Evolutionary conservation across 64 coral and sea anemone genomes (phyloP).

Genomic region (Cladopsammia gracilis): DNA sequence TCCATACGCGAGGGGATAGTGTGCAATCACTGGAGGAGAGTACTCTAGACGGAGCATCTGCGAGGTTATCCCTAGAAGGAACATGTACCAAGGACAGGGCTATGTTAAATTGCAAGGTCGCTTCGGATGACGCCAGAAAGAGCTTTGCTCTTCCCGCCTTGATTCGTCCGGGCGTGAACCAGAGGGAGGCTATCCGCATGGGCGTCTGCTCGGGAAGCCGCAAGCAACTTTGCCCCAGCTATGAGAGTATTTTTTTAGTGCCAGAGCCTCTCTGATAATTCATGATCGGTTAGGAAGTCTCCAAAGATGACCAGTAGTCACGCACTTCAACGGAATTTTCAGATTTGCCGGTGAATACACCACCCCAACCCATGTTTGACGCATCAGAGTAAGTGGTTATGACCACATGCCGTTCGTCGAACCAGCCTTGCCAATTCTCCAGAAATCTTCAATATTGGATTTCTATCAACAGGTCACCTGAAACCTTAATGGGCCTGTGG

Average conservation of each 20-base stretch:
- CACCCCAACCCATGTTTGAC: constrained; percentile 44
- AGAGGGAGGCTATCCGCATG: constrained; percentile 40
- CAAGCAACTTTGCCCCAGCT: background rate
- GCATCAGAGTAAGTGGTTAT: constrained; percentile 41
- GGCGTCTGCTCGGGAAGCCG: constrained; percentile 44
- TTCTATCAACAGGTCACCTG: too few relatives aligned
- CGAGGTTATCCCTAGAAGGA: constrained; percentile 17
- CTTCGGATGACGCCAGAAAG: constrained; percentile 29
- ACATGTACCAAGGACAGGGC: constrained; percentile 17
- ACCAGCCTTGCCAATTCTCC: constrained; percentile 13
- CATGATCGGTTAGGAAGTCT: constrained; percentile 34
- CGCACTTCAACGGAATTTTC: constrained; percentile 5
- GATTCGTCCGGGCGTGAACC: constrained; percentile 50
- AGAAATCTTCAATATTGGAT: constrained; percentile 63
- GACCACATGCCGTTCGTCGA: constrained; percentile 7
- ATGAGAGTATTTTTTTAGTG: constrained; percentile 32
- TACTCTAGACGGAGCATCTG: background rate
- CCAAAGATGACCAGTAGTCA: constrained; percentile 57
- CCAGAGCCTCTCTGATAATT: constrained; percentile 21
- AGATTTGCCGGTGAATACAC: background rate
- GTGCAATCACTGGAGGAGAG: constrained; percentile 1
- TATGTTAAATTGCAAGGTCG: constrained; percentile 26
- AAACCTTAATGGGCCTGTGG: too few relatives aligned
- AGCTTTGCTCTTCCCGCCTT: constrained; percentile 30
- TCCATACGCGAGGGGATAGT: background rate